Percentiles rank a stretch among this genome's conserved stretches.
Evolutionary conservation across 2,888 invertebrate species (phyloP).

Genomic region (Acleris holmiana): DNA sequence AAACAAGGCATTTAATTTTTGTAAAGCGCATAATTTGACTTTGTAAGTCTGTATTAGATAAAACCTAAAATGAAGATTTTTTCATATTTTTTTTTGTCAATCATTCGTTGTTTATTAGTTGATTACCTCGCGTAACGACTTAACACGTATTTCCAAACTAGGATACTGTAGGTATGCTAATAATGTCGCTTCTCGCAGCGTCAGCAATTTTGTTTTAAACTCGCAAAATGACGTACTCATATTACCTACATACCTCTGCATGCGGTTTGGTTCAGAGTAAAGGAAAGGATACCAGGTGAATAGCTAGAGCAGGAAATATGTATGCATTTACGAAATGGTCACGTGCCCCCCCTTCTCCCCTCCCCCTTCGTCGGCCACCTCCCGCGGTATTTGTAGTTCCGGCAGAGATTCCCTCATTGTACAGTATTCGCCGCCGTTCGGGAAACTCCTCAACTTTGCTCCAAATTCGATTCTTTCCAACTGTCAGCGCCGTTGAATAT

Average conservation of each 20-base stretch:
- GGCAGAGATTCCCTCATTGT: slow-evolving; percentile 45
- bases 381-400: slow-evolving; percentile 48
- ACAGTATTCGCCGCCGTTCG: slow-evolving; percentile 19
- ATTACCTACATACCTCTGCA: too few species aligned
- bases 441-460: slow-evolving; percentile 38
- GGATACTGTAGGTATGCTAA: too few species aligned
- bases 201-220: background rate
- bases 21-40: too few species aligned
- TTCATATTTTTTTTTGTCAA: too few species aligned
- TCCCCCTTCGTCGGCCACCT: slow-evolving; percentile 16
- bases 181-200: too few species aligned
- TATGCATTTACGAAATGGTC: slow-evolving; percentile 25
- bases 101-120: too few species aligned
- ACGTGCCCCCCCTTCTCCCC: slow-evolving; percentile 11
- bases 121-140: too few species aligned
- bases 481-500: slow-evolving; percentile 66
- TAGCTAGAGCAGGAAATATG: background rate
- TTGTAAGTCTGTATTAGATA: too few species aligned
- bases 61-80: too few species aligned
- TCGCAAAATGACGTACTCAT: background rate
- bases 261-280: slow-evolving; percentile 2
- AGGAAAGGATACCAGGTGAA: slow-evolving; percentile 5
- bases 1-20: too few species aligned
- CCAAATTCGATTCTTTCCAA: slow-evolving; percentile 68
- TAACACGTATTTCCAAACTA: too few species aligned